phyloP scores from a whole-genome alignment of 1,140 invertebrate species.

The Calliopsis andreniformis region DNA sequence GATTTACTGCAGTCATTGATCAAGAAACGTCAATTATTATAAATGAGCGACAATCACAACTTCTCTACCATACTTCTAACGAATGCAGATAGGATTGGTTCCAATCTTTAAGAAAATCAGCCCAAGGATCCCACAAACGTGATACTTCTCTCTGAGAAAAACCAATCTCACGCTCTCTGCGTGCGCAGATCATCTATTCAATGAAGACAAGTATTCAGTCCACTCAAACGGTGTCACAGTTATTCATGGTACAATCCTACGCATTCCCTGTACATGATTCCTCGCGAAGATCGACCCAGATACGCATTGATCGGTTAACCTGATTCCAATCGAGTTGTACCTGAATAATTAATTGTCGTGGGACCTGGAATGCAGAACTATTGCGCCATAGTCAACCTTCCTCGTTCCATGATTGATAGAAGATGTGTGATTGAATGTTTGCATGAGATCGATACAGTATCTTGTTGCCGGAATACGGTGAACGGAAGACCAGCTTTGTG shows the following conservation, averaged over 20 bases:
- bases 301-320: constrained; percentile 31
- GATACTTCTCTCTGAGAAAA: no score
- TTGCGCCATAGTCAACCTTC: constrained; percentile 24
- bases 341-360: constrained; percentile 36
- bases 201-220: constrained; percentile 4
- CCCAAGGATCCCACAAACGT: no score
- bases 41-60: not conserved
- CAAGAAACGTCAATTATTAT: constrained; percentile 13
- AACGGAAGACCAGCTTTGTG: constrained; percentile 25
- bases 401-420: not conserved
- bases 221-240: constrained; percentile 28
- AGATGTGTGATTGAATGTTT: constrained; percentile 21
- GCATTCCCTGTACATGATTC: constrained; percentile 24
- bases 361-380: not conserved
- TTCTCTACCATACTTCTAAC: not conserved
- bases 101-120: no score
- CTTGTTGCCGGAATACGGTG: constrained; percentile 34
- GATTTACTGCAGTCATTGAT: constrained; percentile 22
- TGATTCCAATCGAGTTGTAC: constrained; percentile 38
- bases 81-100: no score
- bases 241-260: constrained; percentile 39
- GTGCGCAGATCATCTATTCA: not conserved
- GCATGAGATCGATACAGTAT: not conserved
- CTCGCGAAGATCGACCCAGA: constrained; percentile 21
- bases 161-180: constrained; percentile 12